These are phyloP conservation scores for Hirtodrosophila alboralis DNA, from an alignment of 2,888 invertebrate genomes.

Conservation along the genomic window DNA sequence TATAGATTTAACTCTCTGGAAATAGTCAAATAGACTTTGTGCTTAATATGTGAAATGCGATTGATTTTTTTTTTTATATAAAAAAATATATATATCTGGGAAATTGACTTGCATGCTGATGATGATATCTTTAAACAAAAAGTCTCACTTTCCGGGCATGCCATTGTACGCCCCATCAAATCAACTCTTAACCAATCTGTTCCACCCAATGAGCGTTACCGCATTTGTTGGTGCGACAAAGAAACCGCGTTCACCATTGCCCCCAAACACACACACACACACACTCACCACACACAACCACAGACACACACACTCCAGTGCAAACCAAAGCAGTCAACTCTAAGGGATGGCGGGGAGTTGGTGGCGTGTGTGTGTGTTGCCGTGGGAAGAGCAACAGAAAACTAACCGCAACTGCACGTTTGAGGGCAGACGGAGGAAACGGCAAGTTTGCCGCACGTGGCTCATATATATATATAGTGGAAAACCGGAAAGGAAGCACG, in stretches of 20 bases:
- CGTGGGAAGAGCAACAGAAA: slow-evolving; percentile 44
- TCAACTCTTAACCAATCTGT: slow-evolving; percentile 63
- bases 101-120: slow-evolving; percentile 16
- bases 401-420: slow-evolving; percentile 71
- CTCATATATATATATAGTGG: slow-evolving; percentile 14
- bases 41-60: background rate
- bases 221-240: slow-evolving; percentile 68
- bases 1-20: too few relatives aligned
- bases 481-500: slow-evolving; percentile 47
- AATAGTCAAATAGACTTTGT: too few relatives aligned
- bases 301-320: slow-evolving; percentile 9
- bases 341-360: slow-evolving; percentile 1
- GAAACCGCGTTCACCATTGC: slow-evolving; percentile 55
- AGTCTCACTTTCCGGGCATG: slow-evolving; percentile 9
- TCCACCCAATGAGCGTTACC: slow-evolving; percentile 61
- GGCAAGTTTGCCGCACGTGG: slow-evolving; percentile 64
- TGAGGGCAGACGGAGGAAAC: slow-evolving; percentile 34
- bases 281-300: slow-evolving; percentile 19
- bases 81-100: slow-evolving; percentile 8
- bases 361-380: too few relatives aligned
- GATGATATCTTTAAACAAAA: slow-evolving; percentile 16
- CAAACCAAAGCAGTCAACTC: slow-evolving; percentile 30
- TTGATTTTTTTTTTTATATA: slow-evolving; percentile 27
- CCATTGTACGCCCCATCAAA: slow-evolving; percentile 36
- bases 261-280: slow-evolving; percentile 24